A percentile compares a stretch with the other conserved stretches of the same genome.
These are phyloP conservation scores for Lucinisca nassula DNA, from an alignment of 2,888 invertebrate genomes.

Conservation along the genomic window DNA sequence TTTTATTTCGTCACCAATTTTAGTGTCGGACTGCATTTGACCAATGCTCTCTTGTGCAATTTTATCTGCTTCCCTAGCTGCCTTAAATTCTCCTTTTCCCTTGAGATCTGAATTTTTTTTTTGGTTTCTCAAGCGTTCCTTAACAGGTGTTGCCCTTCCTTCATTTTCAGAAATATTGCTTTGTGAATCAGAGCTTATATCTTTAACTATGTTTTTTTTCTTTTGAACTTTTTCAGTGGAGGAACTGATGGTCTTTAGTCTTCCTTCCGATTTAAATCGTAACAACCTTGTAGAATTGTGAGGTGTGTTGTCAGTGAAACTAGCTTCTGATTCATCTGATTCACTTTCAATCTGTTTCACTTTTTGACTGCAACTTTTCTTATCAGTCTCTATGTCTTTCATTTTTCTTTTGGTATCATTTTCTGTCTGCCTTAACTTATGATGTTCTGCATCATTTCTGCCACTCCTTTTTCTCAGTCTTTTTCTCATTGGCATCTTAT, in stretches of 20 bases:
- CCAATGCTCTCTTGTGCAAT: too few relatives aligned
- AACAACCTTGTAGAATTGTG: not conserved
- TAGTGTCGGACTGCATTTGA: too few relatives aligned
- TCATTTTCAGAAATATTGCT: not conserved
- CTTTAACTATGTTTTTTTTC: too few relatives aligned
- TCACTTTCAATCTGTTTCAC: not conserved
- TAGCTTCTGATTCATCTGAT: not conserved
- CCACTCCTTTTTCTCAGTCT: not conserved
- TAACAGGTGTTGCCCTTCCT: not conserved
- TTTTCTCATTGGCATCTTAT: not conserved
- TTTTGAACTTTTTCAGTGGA: too few relatives aligned
- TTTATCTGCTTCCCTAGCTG: too few relatives aligned
- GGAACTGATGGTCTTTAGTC: not conserved
- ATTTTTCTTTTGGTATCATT: not conserved
- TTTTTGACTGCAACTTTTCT: not conserved
- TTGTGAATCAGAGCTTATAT: not conserved
- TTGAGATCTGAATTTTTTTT: not conserved
- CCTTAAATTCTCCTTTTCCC: not conserved
- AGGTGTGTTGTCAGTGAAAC: not conserved
- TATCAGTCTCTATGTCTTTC: not conserved
- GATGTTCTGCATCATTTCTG: not conserved
- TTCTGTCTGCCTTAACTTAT: not conserved
- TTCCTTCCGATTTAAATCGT: too few relatives aligned
- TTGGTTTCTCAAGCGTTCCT: not conserved
- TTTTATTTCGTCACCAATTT: too few relatives aligned